Conservation (phyloP, 1,140 invertebrate species). For the Tetranychus cinnabarinus region DNA sequence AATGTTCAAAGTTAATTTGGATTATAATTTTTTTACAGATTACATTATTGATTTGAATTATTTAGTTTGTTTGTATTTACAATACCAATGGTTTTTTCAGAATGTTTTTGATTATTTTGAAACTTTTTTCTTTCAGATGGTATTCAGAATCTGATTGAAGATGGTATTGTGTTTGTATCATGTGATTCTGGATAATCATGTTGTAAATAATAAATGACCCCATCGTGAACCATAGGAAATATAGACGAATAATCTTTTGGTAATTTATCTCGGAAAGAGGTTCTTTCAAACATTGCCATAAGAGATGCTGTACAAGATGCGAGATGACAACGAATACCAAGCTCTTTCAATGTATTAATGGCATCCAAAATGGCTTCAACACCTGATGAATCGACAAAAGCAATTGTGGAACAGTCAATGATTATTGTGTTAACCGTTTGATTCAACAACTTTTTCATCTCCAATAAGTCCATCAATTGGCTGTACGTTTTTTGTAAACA, state of each 20-base stretch:
- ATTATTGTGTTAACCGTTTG: conserved; percentile 6
- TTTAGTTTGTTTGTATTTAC: too few species aligned
- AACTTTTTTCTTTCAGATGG: too few species aligned
- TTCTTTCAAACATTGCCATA: neutral
- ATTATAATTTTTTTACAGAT: too few species aligned
- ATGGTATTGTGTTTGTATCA: too few species aligned
- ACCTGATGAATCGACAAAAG: conserved; percentile 11
- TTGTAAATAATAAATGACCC: neutral
- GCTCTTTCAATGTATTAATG: neutral
- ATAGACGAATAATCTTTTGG: neutral
- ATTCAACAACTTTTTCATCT: neutral
- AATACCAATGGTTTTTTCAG: too few species aligned
- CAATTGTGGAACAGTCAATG: conserved; percentile 12
- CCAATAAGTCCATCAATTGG: neutral
- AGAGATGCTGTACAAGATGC: neutral
- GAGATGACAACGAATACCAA: neutral
- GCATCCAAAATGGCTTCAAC: conserved; percentile 12
- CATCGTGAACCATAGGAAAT: neutral
- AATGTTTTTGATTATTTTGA: too few species aligned
- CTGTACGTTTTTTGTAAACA: neutral
- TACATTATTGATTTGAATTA: too few species aligned
- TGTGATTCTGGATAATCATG: too few species aligned
- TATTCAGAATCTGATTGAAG: too few species aligned
- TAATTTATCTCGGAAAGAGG: neutral
- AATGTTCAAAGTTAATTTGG: too few species aligned